Conservation (phyloP, 2,113 vertebrate genomes). For the Philantomba maxwellii region DNA sequence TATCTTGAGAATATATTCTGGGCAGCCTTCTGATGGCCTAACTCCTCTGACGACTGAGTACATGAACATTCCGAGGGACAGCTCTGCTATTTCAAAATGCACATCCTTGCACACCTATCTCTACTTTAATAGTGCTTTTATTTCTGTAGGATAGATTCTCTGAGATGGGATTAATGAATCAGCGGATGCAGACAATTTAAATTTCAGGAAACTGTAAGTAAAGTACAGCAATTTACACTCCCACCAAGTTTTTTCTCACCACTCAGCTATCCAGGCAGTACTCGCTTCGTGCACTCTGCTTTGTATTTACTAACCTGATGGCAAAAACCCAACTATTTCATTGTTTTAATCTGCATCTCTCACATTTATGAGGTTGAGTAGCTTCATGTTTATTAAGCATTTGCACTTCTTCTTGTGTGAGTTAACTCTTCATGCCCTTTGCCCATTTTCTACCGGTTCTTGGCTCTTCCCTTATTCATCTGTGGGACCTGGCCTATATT, state of each 20-base stretch:
- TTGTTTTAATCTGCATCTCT: slow-evolving; percentile 7
- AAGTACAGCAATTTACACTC: neutral
- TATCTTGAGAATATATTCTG: neutral
- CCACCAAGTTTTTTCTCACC: neutral
- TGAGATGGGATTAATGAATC: neutral
- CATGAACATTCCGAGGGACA: neutral
- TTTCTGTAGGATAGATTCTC: neutral
- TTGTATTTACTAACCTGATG: neutral
- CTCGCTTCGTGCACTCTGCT: neutral
- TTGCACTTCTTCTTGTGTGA: neutral
- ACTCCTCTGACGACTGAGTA: neutral
- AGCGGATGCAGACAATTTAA: neutral
- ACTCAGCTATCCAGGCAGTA: neutral
- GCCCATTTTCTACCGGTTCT: neutral
- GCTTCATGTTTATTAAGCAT: neutral
- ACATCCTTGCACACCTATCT: neutral
- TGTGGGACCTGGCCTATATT: neutral
- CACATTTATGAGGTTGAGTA: neutral
- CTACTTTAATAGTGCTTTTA: neutral
- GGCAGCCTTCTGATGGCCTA: neutral
- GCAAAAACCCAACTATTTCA: neutral
- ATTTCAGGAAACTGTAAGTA: neutral
- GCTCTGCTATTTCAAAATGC: neutral
- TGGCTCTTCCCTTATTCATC: neutral
- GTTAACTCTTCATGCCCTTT: neutral